Base-by-base conservation (phyloP, 2,888 invertebrate species). In the Cephus rjabovi region DNA sequence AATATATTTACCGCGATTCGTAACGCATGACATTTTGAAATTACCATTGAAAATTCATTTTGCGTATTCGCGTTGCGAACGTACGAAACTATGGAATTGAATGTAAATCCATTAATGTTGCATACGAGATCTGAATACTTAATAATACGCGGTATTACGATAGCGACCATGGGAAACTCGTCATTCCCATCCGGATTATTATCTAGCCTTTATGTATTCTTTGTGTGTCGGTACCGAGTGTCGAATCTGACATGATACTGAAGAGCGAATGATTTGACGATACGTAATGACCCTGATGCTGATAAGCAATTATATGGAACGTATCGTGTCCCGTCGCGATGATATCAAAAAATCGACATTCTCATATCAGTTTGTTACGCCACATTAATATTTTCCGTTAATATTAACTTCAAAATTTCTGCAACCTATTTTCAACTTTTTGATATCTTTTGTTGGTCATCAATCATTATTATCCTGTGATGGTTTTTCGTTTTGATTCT, bases 111-210 rank as follows among this genome's bases (percentile, higher is more conserved):
- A 34, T 70, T 71, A 75, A 71, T 70, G 40, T 70, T 75, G 70
- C 70, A 74, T 77, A 30, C 71, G 75, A 69, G 35, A 34, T 75
- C 71, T 75, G 71, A 77, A 77, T 77, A 75, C 31, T 77, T 75
- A 40, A 77, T n/a, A 75, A 75, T 6, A 30, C 33, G 34, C 4
- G 70, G 71, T 37, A 77, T 75, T 75, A 70, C 75, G 30, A 77
- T 77, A 34, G 71, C 40, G 30, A 40, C 23, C 75, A 23, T 23
- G 12, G 71, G 71, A n/a, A 33, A 71, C 71, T 71, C 40, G 40
- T 40, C 40, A 23, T 56, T 56, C 23, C 40, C 23, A 56, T 56
- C 9, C 23, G 56, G 23, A 23, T 56, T 56, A 56, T 56, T 56
- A 56, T 56, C 23, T 9, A 23, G 23, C 23, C 9, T 56, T 23